Base-by-base conservation (phyloP, 2,113 vertebrate genomes). In the Guaruba guarouba region DNA sequence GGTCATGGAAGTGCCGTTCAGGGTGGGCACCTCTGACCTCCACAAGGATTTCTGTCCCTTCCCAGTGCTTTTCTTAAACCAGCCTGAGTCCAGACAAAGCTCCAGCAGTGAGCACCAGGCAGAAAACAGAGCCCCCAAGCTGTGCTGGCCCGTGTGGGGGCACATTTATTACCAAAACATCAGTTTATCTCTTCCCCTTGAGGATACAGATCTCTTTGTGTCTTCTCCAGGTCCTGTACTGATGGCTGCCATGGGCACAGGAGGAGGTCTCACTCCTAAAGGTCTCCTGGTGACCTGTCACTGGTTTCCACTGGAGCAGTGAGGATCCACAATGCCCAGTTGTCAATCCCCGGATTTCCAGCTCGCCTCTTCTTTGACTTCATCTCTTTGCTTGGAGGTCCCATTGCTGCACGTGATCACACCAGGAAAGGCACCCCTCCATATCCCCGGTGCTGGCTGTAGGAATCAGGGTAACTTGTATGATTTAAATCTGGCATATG, bases 81-180 rank as follows among this genome's bases (percentile, higher is more conserved):
- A 62, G 1, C 12, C 35, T 13, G 46, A 39, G 22, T 12, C 31
- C n/a, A 31, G 71, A 8, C 1, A 3, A 49, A 1, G 1, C 17
- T 43, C 13, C 19, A 57, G n/a, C 44, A 18, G 35, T 9, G 55
- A 64, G 29, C 48, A 69, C 39, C 37, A 33, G n/a, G 31, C 33
- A 68, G 54, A 87, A 84, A 81, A 31, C 13, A 7, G 28, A 61
- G 52, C 77, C 23, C 10, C 27, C 51, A 61, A 44, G 28, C 23
- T 25, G 23, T 27, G 31, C 48, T 63, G 43, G 41, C 13, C 29
- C 29, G 3, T 20, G 23, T 18, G 19, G 18, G 29, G 51, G 17
- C 17, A 57, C 24, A 24, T 57, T 31, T 55, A 33, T n/a, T 73
- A 31, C 13, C 23, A 52, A 43, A 44, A 49, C 7, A 39, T 22